Evolutionary conservation across 2,113 vertebrate genomes (phyloP).

Genomic region (Sialia sialis): DNA sequence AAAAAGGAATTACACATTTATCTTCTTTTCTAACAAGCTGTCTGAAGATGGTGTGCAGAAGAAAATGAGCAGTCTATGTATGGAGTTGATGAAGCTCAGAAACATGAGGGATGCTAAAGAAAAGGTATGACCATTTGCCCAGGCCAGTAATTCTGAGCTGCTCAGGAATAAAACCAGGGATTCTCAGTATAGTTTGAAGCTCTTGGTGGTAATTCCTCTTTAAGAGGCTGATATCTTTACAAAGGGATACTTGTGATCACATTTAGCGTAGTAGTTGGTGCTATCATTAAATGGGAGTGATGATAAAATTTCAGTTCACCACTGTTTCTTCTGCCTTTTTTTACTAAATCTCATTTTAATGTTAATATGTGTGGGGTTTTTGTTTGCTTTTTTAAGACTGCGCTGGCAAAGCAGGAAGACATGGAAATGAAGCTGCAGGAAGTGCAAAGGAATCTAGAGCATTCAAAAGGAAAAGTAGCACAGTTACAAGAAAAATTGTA

Average conservation of each 20-base stretch:
- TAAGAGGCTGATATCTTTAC: background rate
- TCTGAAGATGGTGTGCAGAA: conserved; percentile 88
- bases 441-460: conserved; percentile 54
- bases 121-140: conserved; percentile 57
- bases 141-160: background rate
- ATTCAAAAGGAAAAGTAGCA: conserved; percentile 63
- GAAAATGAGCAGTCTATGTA: conserved; percentile 82
- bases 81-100: conserved; percentile 88
- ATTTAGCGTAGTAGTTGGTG: background rate
- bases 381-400: conserved; percentile 26
- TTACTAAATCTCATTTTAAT: background rate
- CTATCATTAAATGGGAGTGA: background rate
- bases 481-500: conserved; percentile 73
- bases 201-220: background rate
- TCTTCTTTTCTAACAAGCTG: conserved; percentile 67
- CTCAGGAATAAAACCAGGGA: background rate
- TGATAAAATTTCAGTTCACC: background rate
- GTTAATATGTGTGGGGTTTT: background rate
- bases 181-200: background rate
- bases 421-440: conserved; percentile 65
- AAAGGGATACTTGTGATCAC: background rate
- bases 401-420: conserved; percentile 64
- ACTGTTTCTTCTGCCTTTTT: background rate
- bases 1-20: background rate
- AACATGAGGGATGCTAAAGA: conserved; percentile 84